phyloP scores from a whole-genome alignment of 2,888 invertebrate species.

The Drosophila nr. perissopoda region DNA sequence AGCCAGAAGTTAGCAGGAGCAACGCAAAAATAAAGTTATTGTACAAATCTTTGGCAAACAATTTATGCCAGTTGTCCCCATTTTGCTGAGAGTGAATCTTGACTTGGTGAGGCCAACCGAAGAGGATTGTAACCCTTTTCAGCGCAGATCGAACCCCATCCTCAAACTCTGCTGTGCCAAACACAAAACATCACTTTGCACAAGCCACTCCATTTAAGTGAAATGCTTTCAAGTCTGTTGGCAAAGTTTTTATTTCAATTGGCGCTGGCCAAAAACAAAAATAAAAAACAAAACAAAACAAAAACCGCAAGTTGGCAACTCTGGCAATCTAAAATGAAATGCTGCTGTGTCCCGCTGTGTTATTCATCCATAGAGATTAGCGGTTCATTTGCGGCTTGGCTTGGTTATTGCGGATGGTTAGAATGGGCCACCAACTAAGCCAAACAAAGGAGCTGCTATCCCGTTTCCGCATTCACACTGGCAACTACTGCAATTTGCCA shows the following conservation, averaged over 20 bases:
- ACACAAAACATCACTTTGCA: constrained; percentile 3
- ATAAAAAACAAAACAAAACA: not conserved
- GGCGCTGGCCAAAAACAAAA: constrained; percentile 3
- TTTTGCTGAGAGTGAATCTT: not conserved
- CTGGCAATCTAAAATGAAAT: constrained; percentile 8
- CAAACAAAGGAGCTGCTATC: constrained; percentile 37
- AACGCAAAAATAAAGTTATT: not conserved
- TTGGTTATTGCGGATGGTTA: constrained; percentile 2
- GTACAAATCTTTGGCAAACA: not conserved
- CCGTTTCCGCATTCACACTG: constrained; percentile 55
- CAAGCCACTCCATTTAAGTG: constrained; percentile 11
- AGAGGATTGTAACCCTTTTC: not conserved
- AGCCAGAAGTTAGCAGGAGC: not conserved
- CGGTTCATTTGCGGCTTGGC: constrained; percentile 52
- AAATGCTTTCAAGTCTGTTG: constrained; percentile 30
- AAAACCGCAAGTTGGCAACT: constrained; percentile 29
- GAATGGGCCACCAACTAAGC: constrained; percentile 1
- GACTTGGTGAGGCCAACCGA: not conserved
- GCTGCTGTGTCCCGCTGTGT: not conserved
- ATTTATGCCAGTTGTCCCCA: not conserved
- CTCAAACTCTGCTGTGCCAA: not conserved
- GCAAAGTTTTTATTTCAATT: constrained; percentile 29
- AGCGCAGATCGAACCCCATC: not conserved
- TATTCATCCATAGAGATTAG: constrained; percentile 40
- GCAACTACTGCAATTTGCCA: constrained; percentile 66